Conservation (phyloP, 2,797 vertebrate species). For the Mus caroli region DNA sequence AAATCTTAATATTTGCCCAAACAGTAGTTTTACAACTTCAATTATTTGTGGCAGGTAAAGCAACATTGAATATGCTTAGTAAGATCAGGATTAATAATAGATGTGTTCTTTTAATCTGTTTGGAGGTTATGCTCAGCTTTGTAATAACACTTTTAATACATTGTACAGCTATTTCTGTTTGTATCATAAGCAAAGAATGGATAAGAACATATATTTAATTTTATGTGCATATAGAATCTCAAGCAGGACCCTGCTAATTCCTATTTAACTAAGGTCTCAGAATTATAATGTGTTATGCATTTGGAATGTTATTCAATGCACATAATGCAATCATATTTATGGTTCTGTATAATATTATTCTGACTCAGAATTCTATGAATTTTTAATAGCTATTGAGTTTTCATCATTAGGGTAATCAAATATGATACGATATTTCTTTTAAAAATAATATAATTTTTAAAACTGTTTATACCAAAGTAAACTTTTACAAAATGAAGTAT, state of each 20-base stretch:
- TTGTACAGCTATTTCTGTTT: conserved; percentile 60
- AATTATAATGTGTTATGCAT: conserved; percentile 43
- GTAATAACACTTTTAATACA: conserved; percentile 41
- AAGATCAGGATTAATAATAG: conserved; percentile 83
- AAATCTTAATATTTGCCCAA: conserved; percentile 69
- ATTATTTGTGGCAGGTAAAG: conserved; percentile 80
- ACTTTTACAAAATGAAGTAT: background rate
- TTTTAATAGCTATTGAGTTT: conserved; percentile 5
- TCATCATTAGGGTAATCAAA: background rate
- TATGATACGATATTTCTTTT: background rate
- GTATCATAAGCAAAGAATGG: conserved; percentile 43
- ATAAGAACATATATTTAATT: conserved; percentile 62
- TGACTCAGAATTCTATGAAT: background rate
- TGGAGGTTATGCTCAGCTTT: conserved; percentile 69
- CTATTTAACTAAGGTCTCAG: conserved; percentile 45
- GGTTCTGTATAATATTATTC: background rate
- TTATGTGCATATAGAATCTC: conserved; percentile 48
- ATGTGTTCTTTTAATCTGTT: conserved; percentile 79
- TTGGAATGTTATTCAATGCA: conserved; percentile 10
- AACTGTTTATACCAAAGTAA: background rate
- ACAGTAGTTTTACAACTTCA: conserved; percentile 72
- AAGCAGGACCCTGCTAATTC: conserved; percentile 47
- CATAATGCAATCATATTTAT: background rate
- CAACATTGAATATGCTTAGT: conserved; percentile 79
- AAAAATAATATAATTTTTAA: background rate